These are phyloP conservation scores for Achlya flavicornis DNA, from an alignment of 2,888 invertebrate species.

Conservation along the genomic window DNA sequence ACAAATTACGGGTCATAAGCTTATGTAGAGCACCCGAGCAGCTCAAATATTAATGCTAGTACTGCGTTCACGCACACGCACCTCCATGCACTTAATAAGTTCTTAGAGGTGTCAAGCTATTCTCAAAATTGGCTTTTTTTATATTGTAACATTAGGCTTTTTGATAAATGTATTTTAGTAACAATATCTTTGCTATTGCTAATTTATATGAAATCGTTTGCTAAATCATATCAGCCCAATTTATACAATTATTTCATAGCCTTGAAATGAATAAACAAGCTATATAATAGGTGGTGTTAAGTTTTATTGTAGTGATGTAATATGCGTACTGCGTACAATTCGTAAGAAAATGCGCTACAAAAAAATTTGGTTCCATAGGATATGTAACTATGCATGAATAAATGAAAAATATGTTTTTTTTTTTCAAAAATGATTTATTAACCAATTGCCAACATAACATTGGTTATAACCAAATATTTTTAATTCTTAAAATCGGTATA, in stretches of 20 bases:
- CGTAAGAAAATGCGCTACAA: background rate
- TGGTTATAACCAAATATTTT: background rate
- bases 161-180: background rate
- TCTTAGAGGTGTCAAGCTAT: background rate
- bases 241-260: background rate
- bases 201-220: background rate
- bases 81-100: slow-evolving; percentile 15
- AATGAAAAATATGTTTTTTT: too few species aligned
- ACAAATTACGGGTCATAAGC: slow-evolving; percentile 27
- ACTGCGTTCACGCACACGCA: slow-evolving; percentile 16
- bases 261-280: background rate
- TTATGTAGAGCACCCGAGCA: slow-evolving; percentile 33
- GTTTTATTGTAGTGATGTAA: background rate
- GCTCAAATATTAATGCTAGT: slow-evolving; percentile 19
- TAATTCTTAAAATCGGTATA: background rate
- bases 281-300: background rate
- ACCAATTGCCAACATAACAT: background rate
- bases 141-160: background rate
- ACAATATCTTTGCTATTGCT: background rate
- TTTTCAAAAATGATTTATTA: too few species aligned
- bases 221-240: background rate
- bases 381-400: too few species aligned
- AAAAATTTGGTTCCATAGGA: background rate
- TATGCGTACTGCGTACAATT: background rate
- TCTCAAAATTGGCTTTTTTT: background rate